phyloP scores from a whole-genome alignment of 2,113 vertebrate genomes.

The Scomber colias region DNA sequence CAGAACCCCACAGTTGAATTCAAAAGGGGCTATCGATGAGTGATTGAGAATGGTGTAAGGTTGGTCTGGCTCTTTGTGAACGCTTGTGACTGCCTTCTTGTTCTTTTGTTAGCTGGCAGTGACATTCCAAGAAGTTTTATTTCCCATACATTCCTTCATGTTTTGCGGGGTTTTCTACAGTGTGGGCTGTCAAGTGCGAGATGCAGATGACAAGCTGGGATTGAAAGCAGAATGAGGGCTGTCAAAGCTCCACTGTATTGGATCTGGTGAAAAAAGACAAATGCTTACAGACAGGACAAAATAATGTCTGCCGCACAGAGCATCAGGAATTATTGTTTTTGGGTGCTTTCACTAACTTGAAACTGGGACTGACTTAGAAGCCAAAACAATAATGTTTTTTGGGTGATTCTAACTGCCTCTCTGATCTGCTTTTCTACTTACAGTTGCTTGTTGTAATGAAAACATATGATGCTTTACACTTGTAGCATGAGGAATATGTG shows the following conservation, averaged over 20 bases:
- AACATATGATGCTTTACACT: constrained; percentile 61
- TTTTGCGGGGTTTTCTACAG: constrained; percentile 49
- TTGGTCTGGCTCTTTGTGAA: constrained; percentile 36
- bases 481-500: constrained; percentile 12
- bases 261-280: constrained; percentile 56
- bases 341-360: constrained; percentile 49
- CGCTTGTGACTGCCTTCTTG: constrained; percentile 40
- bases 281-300: constrained; percentile 44
- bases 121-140: constrained; percentile 73
- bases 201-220: constrained; percentile 63
- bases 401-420: constrained; percentile 9
- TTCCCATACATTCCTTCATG: constrained; percentile 81
- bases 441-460: constrained; percentile 60
- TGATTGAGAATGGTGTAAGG: constrained; percentile 60
- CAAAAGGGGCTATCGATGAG: constrained; percentile 57
- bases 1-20: constrained; percentile 33
- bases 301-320: constrained; percentile 48
- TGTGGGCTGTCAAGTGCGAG: constrained; percentile 70
- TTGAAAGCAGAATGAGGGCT: constrained; percentile 74
- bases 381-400: constrained; percentile 47
- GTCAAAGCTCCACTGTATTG: constrained; percentile 70
- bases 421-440: constrained; percentile 63
- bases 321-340: constrained; percentile 46
- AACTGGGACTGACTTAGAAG: constrained; percentile 52
- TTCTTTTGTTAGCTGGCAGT: constrained; percentile 57